Evolutionary conservation across 1,140 invertebrate genomes (phyloP), one percentile per base, ranked within the genome.

Genomic region (Drosophila elegans): DNA sequence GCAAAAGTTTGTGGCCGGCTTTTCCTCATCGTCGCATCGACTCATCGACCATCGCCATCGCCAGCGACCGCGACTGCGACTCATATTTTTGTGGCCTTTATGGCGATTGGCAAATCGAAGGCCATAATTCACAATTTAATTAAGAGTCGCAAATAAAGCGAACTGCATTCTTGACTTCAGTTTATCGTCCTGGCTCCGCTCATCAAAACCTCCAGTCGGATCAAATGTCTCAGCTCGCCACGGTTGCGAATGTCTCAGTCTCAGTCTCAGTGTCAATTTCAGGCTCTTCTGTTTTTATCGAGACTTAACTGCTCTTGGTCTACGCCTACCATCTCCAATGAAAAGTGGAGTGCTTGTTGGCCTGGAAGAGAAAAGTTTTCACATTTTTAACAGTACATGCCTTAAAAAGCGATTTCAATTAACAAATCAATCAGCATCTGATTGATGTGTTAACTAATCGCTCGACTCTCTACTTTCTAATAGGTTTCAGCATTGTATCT

Each of bases 111-210:
- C 80, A 83, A 88, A 91, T 88, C 82, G 77, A 86, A 51, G 80
- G 76, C 77, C 88, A 90, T 91, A 91, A 90, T 84, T 90, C 88
- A 90, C 88, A 91, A 91, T 91, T 91, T 91, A 91, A 91, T 91
- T 91, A 91, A 81, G 89, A 86, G 88, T 52, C 71, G 74, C 71
- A 74, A 74, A 90, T 75, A 80, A 88, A 74, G 61, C 52, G 11
- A 74, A 54, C 64, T 78, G 66, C 80, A 80, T 63, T 79, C 77
- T 72, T 77, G 45, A 27, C 21, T 34, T 2, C 55, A 16, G 53
- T 74, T 82, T 75, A 79, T 64, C 69, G 59, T 71, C 38, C 52
- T 34, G 49, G 67, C 67, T 46, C 39, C 4, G 39, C 46, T 49
- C 49, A 39, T 57, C 48, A 39, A 59, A 52, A 34, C 36, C 32